Percentiles rank a stretch among this genome's conserved stretches.
Conservation (phyloP, 2,888 invertebrate genomes). For the Anaspis maculata region DNA sequence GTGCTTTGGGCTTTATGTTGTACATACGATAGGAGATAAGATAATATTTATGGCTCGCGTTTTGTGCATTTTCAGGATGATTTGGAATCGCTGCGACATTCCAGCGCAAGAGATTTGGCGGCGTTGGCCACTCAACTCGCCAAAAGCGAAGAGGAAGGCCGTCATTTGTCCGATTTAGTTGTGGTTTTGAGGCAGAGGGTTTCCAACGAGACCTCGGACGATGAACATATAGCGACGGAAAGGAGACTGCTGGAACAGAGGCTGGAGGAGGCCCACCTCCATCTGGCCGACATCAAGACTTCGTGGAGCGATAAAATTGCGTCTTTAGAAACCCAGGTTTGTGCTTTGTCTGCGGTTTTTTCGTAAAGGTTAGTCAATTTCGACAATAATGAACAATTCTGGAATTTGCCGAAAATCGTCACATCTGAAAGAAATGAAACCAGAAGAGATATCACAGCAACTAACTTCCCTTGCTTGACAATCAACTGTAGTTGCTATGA, state of each 20-base stretch:
- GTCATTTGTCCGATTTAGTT: conserved; percentile 58
- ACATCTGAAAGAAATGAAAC: no score
- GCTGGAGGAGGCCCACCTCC: conserved; percentile 76
- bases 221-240: conserved; percentile 51
- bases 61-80: conserved; percentile 57
- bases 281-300: conserved; percentile 81
- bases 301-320: conserved; percentile 89
- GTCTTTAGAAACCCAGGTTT: conserved; percentile 79
- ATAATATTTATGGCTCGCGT: no score
- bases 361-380: neutral
- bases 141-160: conserved; percentile 66
- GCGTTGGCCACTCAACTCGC: conserved; percentile 61
- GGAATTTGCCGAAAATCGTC: no score
- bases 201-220: conserved; percentile 43
- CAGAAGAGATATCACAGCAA: no score
- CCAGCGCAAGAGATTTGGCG: conserved; percentile 63
- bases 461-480: no score
- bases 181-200: conserved; percentile 48
- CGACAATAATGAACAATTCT: neutral
- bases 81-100: conserved; percentile 64
- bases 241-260: conserved; percentile 64
- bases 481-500: no score
- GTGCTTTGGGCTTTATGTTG: conserved; percentile 33
- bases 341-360: no score
- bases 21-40: no score